These are phyloP conservation scores for Motacilla alba DNA, from an alignment of 2,113 vertebrate genomes.

Conservation along the genomic window DNA sequence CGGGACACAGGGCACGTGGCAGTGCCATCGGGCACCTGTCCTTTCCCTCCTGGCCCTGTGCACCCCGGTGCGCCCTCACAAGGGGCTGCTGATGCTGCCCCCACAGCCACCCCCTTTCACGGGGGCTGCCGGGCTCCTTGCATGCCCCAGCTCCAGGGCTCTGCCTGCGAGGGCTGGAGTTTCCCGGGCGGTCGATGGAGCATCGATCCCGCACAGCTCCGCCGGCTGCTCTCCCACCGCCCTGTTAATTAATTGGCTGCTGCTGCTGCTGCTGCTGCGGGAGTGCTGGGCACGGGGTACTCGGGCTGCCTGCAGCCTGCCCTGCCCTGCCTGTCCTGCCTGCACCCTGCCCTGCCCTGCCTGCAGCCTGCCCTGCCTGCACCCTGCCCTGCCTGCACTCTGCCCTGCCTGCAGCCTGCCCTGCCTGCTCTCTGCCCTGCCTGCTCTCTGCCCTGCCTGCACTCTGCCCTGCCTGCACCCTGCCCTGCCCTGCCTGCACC, in stretches of 20 bases:
- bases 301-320: not conserved
- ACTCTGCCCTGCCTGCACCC: not conserved
- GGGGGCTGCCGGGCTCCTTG: not conserved
- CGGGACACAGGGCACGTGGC: fast-evolving
- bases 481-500: too few relatives aligned
- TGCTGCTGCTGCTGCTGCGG: not conserved
- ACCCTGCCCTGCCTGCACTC: too few relatives aligned
- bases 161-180: not conserved
- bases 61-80: not conserved
- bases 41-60: not conserved
- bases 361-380: too few relatives aligned
- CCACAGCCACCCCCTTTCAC: fast-evolving
- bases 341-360: too few relatives aligned
- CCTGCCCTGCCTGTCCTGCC: not conserved
- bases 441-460: too few relatives aligned
- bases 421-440: too few relatives aligned
- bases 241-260: slow-evolving; percentile 35
- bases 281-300: not conserved
- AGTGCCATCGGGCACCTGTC: not conserved
- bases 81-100: not conserved
- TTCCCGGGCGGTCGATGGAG: not conserved
- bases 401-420: too few relatives aligned
- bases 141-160: fast-evolving
- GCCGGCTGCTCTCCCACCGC: slow-evolving; percentile 18
- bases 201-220: slow-evolving; percentile 2